A percentile compares a stretch with the other conserved stretches of the same genome.
phyloP scores from a whole-genome alignment of 2,113 vertebrate species.

The Antigone vipio region DNA sequence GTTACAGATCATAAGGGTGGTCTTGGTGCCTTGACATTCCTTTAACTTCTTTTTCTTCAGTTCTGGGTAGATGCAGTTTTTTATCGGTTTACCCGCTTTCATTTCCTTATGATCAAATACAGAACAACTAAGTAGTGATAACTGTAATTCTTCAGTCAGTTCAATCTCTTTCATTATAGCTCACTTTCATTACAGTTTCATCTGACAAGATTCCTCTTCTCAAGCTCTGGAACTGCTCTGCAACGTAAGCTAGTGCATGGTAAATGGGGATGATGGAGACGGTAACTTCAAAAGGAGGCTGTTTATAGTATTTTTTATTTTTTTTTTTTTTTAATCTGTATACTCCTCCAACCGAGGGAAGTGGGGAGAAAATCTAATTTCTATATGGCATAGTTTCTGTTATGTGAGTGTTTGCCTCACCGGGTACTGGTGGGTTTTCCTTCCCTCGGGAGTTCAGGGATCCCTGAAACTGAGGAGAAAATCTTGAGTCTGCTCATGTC shows the following conservation, averaged over 20 bases:
- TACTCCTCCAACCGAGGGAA: not conserved
- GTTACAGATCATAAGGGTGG: not conserved
- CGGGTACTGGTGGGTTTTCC: not conserved
- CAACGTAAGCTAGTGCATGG: rapidly evolving
- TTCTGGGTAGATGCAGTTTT: not conserved
- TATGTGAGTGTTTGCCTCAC: not conserved
- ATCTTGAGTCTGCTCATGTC: not conserved
- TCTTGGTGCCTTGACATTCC: not conserved
- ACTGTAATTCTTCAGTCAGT: not conserved
- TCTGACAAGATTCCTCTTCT: not conserved
- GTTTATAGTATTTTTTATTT: not conserved
- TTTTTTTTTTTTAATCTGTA: not conserved
- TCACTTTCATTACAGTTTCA: not conserved
- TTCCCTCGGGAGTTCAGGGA: not conserved
- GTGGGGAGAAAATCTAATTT: not conserved
- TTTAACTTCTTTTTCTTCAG: not conserved
- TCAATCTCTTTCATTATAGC: not conserved
- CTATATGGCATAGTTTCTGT: rapidly evolving
- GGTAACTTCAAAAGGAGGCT: not conserved
- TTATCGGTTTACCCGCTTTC: not conserved
- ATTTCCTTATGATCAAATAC: not conserved
- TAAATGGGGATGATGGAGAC: not conserved
- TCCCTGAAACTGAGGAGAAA: not conserved
- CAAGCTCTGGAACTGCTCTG: not conserved
- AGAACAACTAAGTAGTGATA: not conserved